Conservation (phyloP, 1,140 invertebrate genomes). For the Mylabris phalerata region DNA sequence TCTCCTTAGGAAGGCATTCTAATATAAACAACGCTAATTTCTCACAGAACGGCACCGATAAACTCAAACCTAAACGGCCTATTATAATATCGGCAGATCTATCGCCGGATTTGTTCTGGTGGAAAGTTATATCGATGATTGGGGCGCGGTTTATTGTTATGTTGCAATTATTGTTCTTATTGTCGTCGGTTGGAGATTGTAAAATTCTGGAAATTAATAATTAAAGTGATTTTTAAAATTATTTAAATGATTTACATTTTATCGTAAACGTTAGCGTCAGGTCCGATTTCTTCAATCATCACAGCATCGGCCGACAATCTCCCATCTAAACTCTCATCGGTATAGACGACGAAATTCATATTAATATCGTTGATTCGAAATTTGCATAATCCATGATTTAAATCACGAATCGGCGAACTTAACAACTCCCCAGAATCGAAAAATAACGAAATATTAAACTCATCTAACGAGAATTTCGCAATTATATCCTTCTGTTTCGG, state of each 20-base stretch:
- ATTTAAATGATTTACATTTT: slow-evolving; percentile 27
- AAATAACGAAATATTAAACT: slow-evolving; percentile 59
- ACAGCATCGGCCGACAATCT: slow-evolving; percentile 65
- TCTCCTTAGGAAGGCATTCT: slow-evolving; percentile 54
- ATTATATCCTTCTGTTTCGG: slow-evolving; percentile 53
- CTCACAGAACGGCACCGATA: slow-evolving; percentile 65
- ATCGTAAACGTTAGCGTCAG: slow-evolving; percentile 44
- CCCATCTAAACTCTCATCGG: slow-evolving; percentile 62
- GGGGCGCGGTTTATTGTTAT: slow-evolving; percentile 60
- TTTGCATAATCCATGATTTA: slow-evolving; percentile 64
- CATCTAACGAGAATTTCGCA: slow-evolving; percentile 58
- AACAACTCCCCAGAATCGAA: slow-evolving; percentile 67
- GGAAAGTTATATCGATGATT: slow-evolving; percentile 58
- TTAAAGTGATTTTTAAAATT: neutral
- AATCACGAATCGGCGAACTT: slow-evolving; percentile 66
- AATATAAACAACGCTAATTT: slow-evolving; percentile 60
- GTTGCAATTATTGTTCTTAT: slow-evolving; percentile 50
- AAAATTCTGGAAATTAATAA: slow-evolving; percentile 51
- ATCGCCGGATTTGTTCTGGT: slow-evolving; percentile 56
- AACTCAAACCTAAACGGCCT: slow-evolving; percentile 64
- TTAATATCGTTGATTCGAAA: slow-evolving; percentile 65
- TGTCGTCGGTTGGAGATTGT: slow-evolving; percentile 57
- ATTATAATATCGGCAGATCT: slow-evolving; percentile 60
- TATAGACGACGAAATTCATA: slow-evolving; percentile 56
- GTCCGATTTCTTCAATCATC: slow-evolving; percentile 64